Evolutionary conservation across 2,888 invertebrate species (phyloP).

Genomic region (Drosophila dives): DNA sequence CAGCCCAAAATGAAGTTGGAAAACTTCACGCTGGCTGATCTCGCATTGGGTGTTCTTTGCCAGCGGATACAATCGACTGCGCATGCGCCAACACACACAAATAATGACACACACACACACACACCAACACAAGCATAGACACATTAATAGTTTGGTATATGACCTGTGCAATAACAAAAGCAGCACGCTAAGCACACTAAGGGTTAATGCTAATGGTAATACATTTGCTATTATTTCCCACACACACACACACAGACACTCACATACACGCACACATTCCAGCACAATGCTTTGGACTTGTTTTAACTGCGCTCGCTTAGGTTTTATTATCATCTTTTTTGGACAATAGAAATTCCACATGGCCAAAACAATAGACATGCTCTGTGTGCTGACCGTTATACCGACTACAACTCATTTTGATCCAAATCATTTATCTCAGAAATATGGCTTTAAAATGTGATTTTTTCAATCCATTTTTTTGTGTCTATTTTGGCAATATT

Average conservation of each 20-base stretch:
- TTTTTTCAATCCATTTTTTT: not conserved
- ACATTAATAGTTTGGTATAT: conserved; percentile 29
- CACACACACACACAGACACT: conserved; percentile 21
- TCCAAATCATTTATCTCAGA: not conserved
- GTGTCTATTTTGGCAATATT: not conserved
- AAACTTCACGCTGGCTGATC: conserved; percentile 65
- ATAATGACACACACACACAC: conserved; percentile 7
- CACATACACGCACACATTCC: conserved; percentile 8
- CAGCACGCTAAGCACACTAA: conserved; percentile 28
- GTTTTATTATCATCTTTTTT: conserved; percentile 34
- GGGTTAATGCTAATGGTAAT: conserved; percentile 52
- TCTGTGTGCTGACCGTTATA: conserved; percentile 50
- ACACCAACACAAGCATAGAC: conserved; percentile 6
- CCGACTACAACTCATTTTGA: conserved; percentile 42
- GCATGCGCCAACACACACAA: conserved; percentile 60
- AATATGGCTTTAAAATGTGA: not conserved
- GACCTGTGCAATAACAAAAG: conserved; percentile 48
- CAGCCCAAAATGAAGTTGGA: conserved; percentile 66
- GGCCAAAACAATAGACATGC: conserved; percentile 40
- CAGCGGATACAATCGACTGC: conserved; percentile 67
- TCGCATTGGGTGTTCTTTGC: conserved; percentile 65
- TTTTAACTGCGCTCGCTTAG: conserved; percentile 49
- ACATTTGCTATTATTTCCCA: conserved; percentile 39
- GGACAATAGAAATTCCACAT: conserved; percentile 60
- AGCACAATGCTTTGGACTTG: conserved; percentile 46